Base-by-base conservation (phyloP, 2,888 invertebrate species). In the Tenthredo distinguenda region DNA sequence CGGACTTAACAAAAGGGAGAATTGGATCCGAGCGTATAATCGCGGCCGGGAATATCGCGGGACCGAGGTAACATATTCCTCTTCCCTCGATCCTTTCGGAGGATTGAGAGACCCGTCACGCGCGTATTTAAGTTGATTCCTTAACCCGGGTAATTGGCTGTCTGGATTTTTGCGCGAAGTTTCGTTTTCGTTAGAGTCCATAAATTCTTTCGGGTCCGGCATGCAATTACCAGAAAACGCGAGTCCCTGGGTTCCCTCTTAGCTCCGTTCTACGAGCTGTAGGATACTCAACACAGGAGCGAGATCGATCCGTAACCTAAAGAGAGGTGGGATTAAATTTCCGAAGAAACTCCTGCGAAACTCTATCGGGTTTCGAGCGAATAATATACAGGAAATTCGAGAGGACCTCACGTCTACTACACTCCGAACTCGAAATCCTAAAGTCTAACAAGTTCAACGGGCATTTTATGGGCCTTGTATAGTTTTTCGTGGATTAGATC, bases 221-320 rank as follows among this genome's bases (percentile, higher is more conserved):
- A 77, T 77, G 77, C 77, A 77, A 77, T 77, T 77, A 77, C 77
- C 34, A 77, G 77, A 77, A 77, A 77, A 77, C 77, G 50, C 72
- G 21, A 43, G 43, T 3, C 31, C n/a, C 40, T 9, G n/a, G 74
- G 74, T 26, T 34, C 34, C 18, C 9, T 55, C 62, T 18, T 40
- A 37, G 21, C 34, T 9, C n/a, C 2, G 40, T 31, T 74, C 15
- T 77, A 31, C 50, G 26, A 65, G 31, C n/a, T 18, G 0, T 26
- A 3, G 40, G 9, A 50, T 43, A 43, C 18, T 1, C 47, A 10
- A 40, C 21, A 40, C 58, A 26, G 62, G n/a, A 58, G 68, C 47
- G 18, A 83, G 50, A 68, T 83, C 83, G 65, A 83, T 83, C 47
- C 71, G 31, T 58, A 62, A 12, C 40, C 26, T 18, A n/a, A 83